These are phyloP conservation scores for Orussus abietinus DNA, from an alignment of 1,140 invertebrate genomes.

Conservation along the genomic window DNA sequence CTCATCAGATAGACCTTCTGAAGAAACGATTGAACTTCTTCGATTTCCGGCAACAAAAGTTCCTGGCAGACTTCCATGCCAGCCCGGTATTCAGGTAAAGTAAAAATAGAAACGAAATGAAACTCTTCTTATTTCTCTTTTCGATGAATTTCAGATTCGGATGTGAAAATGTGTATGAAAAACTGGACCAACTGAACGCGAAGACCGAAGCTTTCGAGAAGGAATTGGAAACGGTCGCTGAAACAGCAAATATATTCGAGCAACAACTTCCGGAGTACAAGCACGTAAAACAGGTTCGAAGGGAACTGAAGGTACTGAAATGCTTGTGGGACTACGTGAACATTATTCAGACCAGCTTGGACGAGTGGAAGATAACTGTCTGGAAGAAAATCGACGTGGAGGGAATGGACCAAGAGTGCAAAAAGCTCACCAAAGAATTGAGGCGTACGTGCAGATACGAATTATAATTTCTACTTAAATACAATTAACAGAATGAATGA, in stretches of 20 bases:
- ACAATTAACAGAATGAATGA: constrained; percentile 3
- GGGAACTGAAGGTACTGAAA: constrained; percentile 76
- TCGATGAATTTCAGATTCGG: constrained; percentile 50
- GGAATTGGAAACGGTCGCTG: constrained; percentile 64
- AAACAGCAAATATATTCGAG: constrained; percentile 81
- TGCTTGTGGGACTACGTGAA: constrained; percentile 86
- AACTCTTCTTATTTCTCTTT: too few relatives aligned
- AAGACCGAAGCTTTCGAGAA: constrained; percentile 67
- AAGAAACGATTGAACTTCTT: constrained; percentile 70
- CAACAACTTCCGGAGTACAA: constrained; percentile 79
- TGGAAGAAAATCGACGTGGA: constrained; percentile 94
- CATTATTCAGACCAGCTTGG: constrained; percentile 74
- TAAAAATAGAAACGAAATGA: too few relatives aligned
- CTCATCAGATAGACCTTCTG: constrained; percentile 64
- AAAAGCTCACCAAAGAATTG: constrained; percentile 83
- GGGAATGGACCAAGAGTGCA: constrained; percentile 90
- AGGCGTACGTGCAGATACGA: constrained; percentile 53
- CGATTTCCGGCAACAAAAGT: constrained; percentile 73
- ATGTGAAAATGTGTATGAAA: constrained; percentile 69
- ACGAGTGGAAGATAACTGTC: constrained; percentile 87
- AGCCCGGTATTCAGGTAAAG: constrained; percentile 64
- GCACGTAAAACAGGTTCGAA: constrained; percentile 67
- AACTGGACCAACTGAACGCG: constrained; percentile 70
- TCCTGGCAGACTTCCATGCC: constrained; percentile 69
- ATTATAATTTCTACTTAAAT: constrained; percentile 13